A percentile compares a stretch with the other conserved stretches of the same genome.
Conservation (phyloP, 2,113 vertebrate genomes). For the Sapajus apella region DNA sequence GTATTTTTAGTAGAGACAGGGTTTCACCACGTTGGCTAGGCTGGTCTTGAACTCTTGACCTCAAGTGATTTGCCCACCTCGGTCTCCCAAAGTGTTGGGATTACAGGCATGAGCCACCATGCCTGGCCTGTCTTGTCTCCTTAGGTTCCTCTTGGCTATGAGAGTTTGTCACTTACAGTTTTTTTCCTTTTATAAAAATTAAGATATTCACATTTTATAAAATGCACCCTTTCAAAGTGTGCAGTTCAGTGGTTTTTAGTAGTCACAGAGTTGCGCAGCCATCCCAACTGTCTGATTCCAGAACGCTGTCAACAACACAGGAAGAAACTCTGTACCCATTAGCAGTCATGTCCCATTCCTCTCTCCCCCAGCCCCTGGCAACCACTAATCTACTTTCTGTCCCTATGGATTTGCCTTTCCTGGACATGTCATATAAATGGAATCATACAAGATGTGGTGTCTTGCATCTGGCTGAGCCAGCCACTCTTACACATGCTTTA, state of each 20-base stretch:
- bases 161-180: background rate
- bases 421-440: constrained; percentile 28
- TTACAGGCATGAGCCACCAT: no score
- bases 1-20: no score
- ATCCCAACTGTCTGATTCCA: background rate
- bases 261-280: background rate
- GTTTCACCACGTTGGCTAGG: no score
- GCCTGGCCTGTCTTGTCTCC: background rate
- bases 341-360: background rate
- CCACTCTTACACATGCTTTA: background rate
- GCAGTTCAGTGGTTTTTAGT: background rate
- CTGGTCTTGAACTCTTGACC: no score
- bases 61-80: no score
- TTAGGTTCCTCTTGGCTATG: background rate
- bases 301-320: background rate
- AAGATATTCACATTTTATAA: background rate
- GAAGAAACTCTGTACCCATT: background rate
- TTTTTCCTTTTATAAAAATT: background rate
- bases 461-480: background rate
- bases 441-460: background rate
- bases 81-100: no score
- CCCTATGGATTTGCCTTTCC: background rate
- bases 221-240: background rate
- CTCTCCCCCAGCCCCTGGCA: background rate
- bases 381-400: background rate